These are phyloP conservation scores for Ganaspis brasiliensis DNA, from an alignment of 2,888 invertebrate genomes.

Conservation along the genomic window DNA sequence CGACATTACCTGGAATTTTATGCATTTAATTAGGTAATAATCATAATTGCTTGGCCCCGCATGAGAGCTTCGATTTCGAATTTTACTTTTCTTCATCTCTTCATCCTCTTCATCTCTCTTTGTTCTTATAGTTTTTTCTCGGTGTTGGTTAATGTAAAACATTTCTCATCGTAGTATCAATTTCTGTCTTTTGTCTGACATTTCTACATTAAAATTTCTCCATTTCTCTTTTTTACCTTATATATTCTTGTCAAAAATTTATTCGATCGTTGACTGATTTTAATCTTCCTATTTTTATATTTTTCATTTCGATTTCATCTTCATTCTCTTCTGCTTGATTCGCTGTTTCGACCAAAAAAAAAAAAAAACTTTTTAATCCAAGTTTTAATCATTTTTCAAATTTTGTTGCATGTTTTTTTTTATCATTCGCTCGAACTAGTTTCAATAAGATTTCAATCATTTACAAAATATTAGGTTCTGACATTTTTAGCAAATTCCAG, in stretches of 20 bases:
- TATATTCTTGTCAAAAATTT: constrained; percentile 13
- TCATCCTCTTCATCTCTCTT: constrained; percentile 48
- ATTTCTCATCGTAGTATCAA: constrained; percentile 35
- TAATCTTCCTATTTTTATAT: constrained; percentile 22
- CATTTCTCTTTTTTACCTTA: constrained; percentile 14
- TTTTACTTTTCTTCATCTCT: constrained; percentile 47
- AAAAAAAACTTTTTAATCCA: neutral
- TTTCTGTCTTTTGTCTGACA: constrained; percentile 28
- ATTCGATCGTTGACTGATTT: constrained; percentile 18
- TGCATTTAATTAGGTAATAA: constrained; percentile 68
- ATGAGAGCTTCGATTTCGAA: constrained; percentile 66
- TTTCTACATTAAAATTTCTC: constrained; percentile 23
- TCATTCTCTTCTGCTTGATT: constrained; percentile 54
- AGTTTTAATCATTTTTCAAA: neutral
- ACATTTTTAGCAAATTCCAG: neutral
- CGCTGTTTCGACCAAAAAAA: constrained; percentile 29
- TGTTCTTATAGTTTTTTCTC: constrained; percentile 58
- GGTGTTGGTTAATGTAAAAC: constrained; percentile 62
- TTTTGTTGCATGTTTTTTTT: constrained; percentile 8
- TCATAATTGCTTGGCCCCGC: constrained; percentile 73
- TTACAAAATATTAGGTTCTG: neutral
- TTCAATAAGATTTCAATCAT: constrained; percentile 6
- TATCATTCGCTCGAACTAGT: constrained; percentile 19
- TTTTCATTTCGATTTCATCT: neutral
- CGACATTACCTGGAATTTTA: constrained; percentile 59